Base-by-base conservation (phyloP, 2,113 vertebrate genomes). In the Shinisaurus crocodilurus region DNA sequence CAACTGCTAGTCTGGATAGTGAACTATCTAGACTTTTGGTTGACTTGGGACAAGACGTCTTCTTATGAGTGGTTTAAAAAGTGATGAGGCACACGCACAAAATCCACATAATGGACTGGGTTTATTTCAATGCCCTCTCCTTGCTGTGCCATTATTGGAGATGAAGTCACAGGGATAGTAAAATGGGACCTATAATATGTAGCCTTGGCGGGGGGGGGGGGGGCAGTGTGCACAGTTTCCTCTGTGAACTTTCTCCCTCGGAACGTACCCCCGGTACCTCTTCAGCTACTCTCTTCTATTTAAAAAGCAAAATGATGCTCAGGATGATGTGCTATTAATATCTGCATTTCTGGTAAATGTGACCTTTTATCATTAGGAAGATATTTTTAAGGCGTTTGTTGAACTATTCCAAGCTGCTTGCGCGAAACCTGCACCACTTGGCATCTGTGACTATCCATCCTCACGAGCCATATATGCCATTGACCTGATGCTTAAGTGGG, bases 401-500 rank as follows among this genome's bases (percentile, higher is more conserved):
- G 98, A 99, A 91, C 95, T 99, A 60, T 99, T 99, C 93, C 96
- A 98, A 92, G 97, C 92, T 4, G 98, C 98, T 0, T 97, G 98
- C 0, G 97, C 98, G 63, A 98, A 98, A 86, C 98, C 98, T 0
- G 97, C 99, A 0, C 99, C 99, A 0, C 97, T 97, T 23, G 99
- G 99, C 3, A 96, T 99, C 75, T 98, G 98, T 0, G 83, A 98
- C 34, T 99, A 99, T 91, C 97, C 98, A 0, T 98, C 98, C 0
- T 99, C 99, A 34, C 97, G 99, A 82, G 99, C 99, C 0, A 95
- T 99, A 82, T 99, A 99, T 0, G 99, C 99, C 1, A 90, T 99
- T 4, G 99, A 99, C 94, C 95, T 99, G 92, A 99, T 99, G 99
- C 97, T 99, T 3, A 99, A 99, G 92, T 99, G 99, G 99, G 97